Percentiles rank a stretch among this genome's conserved stretches.
phyloP scores from a whole-genome alignment of 53 echinoderm and acorn worm genomes.

The Henricia sp. region DNA sequence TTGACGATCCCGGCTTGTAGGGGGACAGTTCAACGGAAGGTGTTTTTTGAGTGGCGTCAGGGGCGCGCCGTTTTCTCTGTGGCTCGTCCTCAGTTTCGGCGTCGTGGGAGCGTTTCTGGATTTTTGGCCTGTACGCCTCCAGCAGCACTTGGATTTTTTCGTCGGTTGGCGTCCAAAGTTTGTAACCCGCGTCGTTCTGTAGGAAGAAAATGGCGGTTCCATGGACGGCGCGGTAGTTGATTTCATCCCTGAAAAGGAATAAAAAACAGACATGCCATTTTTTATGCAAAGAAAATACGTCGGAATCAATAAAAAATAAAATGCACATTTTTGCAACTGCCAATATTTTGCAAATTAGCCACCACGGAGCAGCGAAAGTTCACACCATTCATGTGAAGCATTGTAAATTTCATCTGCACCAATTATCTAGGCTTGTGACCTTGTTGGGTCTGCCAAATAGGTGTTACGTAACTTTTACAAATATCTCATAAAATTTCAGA shows the following conservation, averaged over 20 bases:
- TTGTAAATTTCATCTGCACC: neutral
- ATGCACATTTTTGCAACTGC: neutral
- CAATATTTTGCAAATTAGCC: neutral
- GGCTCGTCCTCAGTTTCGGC: neutral
- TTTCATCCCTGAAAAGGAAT: conserved; percentile 43
- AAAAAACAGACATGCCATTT: neutral
- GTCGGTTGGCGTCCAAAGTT: conserved; percentile 87
- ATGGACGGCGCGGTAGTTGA: conserved; percentile 81
- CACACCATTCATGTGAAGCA: neutral
- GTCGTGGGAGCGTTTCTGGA: neutral
- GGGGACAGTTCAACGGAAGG: no score
- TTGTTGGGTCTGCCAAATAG: neutral
- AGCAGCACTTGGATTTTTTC: conserved; percentile 76
- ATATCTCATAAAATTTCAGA: neutral
- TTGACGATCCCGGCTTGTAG: no score
- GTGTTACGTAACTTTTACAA: neutral
- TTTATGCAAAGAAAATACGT: no score
- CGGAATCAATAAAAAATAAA: neutral
- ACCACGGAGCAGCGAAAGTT: neutral
- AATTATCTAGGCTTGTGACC: neutral
- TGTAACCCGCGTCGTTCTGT: conserved; percentile 91
- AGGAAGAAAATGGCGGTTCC: conserved; percentile 94
- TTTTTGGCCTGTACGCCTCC: conserved; percentile 72
- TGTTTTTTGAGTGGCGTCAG: no score
- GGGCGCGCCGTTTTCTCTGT: neutral